Percentiles rank a stretch among this genome's conserved stretches.
phyloP scores from a whole-genome alignment of 2,113 vertebrate species.

The Loxodonta africana region DNA sequence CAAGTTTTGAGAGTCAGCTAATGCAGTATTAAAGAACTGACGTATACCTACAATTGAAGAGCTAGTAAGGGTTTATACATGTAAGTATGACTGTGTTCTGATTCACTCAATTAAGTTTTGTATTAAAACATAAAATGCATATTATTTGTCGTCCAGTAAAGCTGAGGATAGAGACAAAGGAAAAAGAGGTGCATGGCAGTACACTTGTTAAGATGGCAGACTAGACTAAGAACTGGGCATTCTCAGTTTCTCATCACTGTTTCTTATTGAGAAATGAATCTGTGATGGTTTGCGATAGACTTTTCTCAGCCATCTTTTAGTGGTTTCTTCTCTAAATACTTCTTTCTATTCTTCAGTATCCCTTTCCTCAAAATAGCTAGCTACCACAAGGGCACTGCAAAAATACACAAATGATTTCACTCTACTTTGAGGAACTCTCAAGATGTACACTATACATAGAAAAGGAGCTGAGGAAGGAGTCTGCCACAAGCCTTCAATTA shows the following conservation, averaged over 20 bases:
- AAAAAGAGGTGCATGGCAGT: not conserved
- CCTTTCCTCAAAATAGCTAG: conserved; percentile 10
- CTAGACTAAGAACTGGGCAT: not conserved
- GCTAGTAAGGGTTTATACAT: not conserved
- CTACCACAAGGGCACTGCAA: not conserved
- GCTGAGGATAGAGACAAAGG: not conserved
- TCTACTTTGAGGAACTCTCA: not conserved
- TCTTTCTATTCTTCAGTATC: not conserved
- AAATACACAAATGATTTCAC: not conserved
- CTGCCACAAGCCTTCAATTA: not conserved
- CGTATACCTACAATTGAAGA: not conserved
- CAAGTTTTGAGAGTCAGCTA: not conserved
- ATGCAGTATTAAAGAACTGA: not conserved
- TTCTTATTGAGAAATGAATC: not conserved
- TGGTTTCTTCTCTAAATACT: not conserved
- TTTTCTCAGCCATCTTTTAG: not conserved
- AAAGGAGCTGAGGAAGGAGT: not conserved
- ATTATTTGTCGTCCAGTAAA: not conserved
- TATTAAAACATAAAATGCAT: not conserved
- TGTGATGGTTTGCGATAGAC: not conserved
- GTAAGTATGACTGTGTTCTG: not conserved
- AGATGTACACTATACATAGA: not conserved
- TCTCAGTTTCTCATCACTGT: not conserved
- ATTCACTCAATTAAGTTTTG: not conserved
- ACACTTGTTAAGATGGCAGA: not conserved